Base-by-base conservation (phyloP, 2,888 invertebrate species). In the Folsomia manolachei region DNA sequence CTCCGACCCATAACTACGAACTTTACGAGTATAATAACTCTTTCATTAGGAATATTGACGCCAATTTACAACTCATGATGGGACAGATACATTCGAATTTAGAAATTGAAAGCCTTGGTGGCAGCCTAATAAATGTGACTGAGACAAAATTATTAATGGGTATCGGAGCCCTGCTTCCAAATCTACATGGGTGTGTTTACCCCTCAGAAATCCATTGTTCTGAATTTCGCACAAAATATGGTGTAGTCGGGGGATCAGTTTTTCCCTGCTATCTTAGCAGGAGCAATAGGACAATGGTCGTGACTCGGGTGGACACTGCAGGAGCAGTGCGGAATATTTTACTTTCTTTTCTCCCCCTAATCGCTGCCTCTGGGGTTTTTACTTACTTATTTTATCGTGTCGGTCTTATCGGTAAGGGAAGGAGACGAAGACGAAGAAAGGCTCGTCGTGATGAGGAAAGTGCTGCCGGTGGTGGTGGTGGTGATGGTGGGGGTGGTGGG, bases 321-420 rank as follows among this genome's bases (percentile, higher is more conserved):
- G 79, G 77, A 27, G 80, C 80, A 1, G 70, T 81, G 52, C 69
- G 78, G 63, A 79, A 79, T 70, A 79, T 81, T 71, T 75, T 79
- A 65, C 79, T 79, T 70, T 81, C 78, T 61, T 77, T 81, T 27
- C 76, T 81, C 39, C 80, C 80, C 19, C 75, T 81, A 26, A 71
- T 79, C 60, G 75, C 78, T 52, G 79, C 80, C 64, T 76, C 76
- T 14, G 80, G 77, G 66, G 78, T 81, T 56, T 81, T 81, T 67
- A 81, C 80, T 9, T 81, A 81, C 68, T 64, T 81, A 11, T 81
- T 81, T 70, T 81, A 81, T 63, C 76, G 79, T 26, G 80, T 81
- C 1, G 80, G 80, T 19, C 77, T 81, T 53, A 81, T 81, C 51
- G 79, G 80, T 27, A 74, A 72, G 19, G 74, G 65, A 27, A 51